Conservation (phyloP, 2,797 vertebrate species). For the Anguilla marmorata region DNA sequence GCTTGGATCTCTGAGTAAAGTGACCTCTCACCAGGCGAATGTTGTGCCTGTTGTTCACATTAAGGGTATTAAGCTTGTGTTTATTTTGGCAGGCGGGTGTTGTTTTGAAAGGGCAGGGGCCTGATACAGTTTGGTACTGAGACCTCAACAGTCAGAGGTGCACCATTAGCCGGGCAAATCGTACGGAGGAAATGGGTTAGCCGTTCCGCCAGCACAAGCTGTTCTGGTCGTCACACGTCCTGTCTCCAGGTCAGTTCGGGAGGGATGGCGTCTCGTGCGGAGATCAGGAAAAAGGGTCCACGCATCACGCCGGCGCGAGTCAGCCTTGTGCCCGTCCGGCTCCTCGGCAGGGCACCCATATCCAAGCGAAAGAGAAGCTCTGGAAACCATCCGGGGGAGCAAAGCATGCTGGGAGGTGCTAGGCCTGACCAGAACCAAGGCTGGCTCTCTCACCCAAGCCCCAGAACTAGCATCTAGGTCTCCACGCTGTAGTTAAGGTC, state of each 20-base stretch:
- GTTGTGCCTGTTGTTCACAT: background rate
- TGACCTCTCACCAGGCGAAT: background rate
- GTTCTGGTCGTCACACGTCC: background rate
- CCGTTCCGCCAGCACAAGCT: background rate
- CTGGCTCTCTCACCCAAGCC: background rate
- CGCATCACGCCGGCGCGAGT: background rate
- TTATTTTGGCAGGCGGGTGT: background rate
- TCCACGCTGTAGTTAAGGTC: constrained; percentile 33
- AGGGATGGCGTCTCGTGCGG: background rate
- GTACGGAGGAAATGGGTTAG: background rate
- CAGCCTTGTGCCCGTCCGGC: background rate
- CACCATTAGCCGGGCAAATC: background rate
- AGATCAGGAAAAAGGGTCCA: background rate
- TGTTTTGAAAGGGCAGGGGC: background rate
- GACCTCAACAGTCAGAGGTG: background rate
- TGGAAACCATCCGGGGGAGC: background rate
- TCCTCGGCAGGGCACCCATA: background rate
- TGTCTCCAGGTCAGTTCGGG: background rate
- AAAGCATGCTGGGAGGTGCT: background rate
- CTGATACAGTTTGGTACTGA: background rate
- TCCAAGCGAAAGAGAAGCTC: background rate
- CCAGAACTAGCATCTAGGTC: background rate
- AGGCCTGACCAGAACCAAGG: background rate
- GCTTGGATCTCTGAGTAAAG: background rate
- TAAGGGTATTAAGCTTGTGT: background rate